Evolutionary conservation across 2,888 invertebrate genomes (phyloP).

Genomic region (Esperia sulphurella): DNA sequence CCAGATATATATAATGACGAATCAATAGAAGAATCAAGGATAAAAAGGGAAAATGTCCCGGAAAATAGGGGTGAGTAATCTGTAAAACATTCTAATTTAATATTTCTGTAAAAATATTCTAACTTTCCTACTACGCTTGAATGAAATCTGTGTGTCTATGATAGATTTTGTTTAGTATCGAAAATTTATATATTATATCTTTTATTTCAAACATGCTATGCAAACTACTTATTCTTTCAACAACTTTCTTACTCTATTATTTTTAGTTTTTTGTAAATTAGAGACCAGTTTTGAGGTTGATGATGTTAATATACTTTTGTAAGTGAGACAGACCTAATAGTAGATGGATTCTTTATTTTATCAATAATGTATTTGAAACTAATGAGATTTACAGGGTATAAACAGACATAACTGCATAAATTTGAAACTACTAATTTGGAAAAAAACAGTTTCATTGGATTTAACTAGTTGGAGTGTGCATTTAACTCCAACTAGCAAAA

Average conservation of each 20-base stretch:
- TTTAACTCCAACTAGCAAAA: too few relatives aligned
- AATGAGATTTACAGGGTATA: too few relatives aligned
- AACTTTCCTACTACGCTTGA: slow-evolving; percentile 28
- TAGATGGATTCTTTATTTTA: too few relatives aligned
- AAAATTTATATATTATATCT: too few relatives aligned
- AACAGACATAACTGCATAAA: too few relatives aligned
- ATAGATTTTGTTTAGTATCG: too few relatives aligned
- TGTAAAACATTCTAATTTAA: slow-evolving; percentile 24
- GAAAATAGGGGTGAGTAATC: slow-evolving; percentile 72
- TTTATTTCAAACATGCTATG: slow-evolving; percentile 3
- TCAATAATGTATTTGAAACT: too few relatives aligned
- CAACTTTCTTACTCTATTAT: background rate
- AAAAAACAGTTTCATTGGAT: too few relatives aligned
- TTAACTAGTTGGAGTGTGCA: too few relatives aligned
- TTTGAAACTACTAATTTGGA: background rate
- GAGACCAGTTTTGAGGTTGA: slow-evolving; percentile 13
- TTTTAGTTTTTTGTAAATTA: slow-evolving; percentile 3
- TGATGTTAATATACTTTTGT: slow-evolving; percentile 14
- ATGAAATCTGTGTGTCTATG: slow-evolving; percentile 6
- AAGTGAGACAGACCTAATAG: too few relatives aligned
- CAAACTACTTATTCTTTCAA: background rate
- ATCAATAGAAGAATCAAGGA: slow-evolving; percentile 62
- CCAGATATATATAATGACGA: slow-evolving; percentile 62
- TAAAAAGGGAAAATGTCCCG: slow-evolving; percentile 69
- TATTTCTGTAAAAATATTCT: background rate